Evolutionary conservation across 2,797 vertebrate genomes (phyloP).

Genomic region (Myotis pilosus): DNA sequence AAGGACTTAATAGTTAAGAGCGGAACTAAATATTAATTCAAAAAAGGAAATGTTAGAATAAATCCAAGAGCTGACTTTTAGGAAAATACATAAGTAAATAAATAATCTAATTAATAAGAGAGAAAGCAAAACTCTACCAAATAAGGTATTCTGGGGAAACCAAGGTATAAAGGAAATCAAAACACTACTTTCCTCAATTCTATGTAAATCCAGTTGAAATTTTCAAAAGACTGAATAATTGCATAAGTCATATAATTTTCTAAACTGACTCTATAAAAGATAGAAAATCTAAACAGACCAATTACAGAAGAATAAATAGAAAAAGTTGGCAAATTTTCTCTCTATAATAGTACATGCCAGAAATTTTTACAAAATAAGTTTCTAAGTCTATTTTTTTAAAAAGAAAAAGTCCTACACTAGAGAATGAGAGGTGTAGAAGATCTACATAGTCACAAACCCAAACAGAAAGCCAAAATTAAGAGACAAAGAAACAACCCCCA

Average conservation of each 20-base stretch:
- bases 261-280: background rate
- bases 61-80: conserved; percentile 39
- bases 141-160: background rate
- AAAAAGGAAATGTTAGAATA: conserved; percentile 27
- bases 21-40: conserved; percentile 38
- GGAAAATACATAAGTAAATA: conserved; percentile 30
- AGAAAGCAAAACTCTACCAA: conserved; percentile 22
- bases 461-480: too few relatives aligned
- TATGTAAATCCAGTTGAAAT: background rate
- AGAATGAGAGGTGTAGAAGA: too few relatives aligned
- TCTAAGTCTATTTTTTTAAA: background rate
- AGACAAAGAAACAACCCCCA: too few relatives aligned
- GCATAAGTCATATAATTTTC: background rate
- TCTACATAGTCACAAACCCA: too few relatives aligned
- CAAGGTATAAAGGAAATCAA: background rate
- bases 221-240: background rate
- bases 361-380: conserved; percentile 9
- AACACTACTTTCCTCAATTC: background rate
- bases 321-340: background rate
- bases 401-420: background rate
- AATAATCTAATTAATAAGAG: conserved; percentile 19
- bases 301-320: background rate
- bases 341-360: background rate
- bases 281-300: background rate
- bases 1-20: background rate